Base-by-base conservation (phyloP, 53 echinoderm and acorn worm genomes). In the Mesocentrotus franciscanus region DNA sequence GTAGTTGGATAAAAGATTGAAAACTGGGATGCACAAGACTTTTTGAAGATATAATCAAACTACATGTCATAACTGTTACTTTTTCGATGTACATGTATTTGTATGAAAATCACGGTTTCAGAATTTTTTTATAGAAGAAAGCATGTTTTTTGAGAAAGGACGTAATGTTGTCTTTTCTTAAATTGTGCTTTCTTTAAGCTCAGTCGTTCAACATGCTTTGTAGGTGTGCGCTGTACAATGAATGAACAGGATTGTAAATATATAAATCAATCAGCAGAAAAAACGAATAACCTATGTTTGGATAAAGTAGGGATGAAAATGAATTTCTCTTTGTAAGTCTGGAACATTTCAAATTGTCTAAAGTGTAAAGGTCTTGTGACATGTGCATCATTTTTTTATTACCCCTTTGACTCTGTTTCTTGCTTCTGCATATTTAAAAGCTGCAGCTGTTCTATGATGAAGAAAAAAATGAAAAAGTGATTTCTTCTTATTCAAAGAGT, bases 231-330 rank as follows among this genome's bases (percentile, higher is more conserved):
- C 85, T 85, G 85, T 57, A 57, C 85, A 85, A 85, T 18, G 56
- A 85, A 85, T 18, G 56, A 90, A 90, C 60, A 17, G 58, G 90
- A 90, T 60, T 90, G 90, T 90, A 90, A 58, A 90, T 90, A 81
- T 81, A 81, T 81, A 36, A 81, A 81, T 81, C 36, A 42, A 81
- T 81, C 81, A 81, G 36, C 81, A 81, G 81, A 81, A 36, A 81
- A 78, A 81, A 81, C 20, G 81, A 17, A 81, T 39, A 20, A 39
- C 22, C 81, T 33, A 32, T 27, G 14, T 76, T 76, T 4, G 27
- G 30, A 76, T 76, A 33, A 76, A 32, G 33, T 76, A 76, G 76
- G 76, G 33, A 11, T 76, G 4, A 76, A 42, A 81, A 81, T 17
- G 22, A 42, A 81, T 81, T 79, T 39, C 18, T 81, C 36, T 81